Evolutionary conservation across 2,113 vertebrate species (phyloP).

Genomic region (Procavia capensis): DNA sequence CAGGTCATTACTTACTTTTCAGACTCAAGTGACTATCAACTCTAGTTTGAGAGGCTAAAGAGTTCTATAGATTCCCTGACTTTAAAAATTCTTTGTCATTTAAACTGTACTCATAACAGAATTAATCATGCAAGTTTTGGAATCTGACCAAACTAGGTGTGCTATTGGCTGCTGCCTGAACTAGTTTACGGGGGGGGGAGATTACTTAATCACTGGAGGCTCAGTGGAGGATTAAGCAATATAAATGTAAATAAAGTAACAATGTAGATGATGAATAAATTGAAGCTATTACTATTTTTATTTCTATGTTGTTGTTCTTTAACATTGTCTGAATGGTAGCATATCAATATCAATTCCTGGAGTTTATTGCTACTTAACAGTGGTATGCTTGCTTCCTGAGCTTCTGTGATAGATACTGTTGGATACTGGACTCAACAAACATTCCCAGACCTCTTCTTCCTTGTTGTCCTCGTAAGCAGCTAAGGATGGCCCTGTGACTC

Average conservation of each 20-base stretch:
- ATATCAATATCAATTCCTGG: neutral
- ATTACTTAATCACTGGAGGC: neutral
- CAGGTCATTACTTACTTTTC: neutral
- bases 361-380: neutral
- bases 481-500: neutral
- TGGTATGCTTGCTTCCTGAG: neutral
- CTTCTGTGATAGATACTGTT: neutral
- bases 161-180: neutral
- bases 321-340: neutral
- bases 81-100: neutral
- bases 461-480: neutral
- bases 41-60: neutral
- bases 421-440: neutral
- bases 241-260: neutral
- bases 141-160: neutral
- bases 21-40: neutral
- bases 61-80: neutral
- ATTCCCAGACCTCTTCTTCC: neutral
- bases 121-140: neutral
- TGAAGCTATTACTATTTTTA: neutral
- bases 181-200: neutral
- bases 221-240: neutral
- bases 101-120: neutral
- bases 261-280: neutral
- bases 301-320: neutral